Percentiles rank a stretch among this genome's conserved stretches.
phyloP scores from a whole-genome alignment of 2,888 invertebrate genomes.

The Epirrhoe tristata region DNA sequence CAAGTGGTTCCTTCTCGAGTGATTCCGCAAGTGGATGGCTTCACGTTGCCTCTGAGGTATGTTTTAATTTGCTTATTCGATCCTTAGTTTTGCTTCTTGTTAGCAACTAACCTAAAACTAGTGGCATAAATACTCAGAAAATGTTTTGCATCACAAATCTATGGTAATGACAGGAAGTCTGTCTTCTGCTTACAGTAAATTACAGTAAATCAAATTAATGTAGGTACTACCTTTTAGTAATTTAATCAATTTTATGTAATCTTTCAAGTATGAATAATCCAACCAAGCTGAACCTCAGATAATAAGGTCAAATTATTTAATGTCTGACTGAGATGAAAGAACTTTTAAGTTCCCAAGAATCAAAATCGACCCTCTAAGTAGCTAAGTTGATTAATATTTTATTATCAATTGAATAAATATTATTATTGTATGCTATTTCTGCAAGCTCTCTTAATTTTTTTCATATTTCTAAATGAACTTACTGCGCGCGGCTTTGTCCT shows the following conservation, averaged over 20 bases:
- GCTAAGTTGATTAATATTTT: not conserved
- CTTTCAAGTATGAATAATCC: not conserved
- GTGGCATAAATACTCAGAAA: not conserved
- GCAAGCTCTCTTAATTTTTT: too few species aligned
- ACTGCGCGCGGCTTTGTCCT: too few species aligned
- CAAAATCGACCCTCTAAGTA: too few species aligned
- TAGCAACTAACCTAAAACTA: not conserved
- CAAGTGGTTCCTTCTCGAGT: constrained; percentile 91
- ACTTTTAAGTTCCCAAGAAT: too few species aligned
- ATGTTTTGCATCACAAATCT: not conserved
- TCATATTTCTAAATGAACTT: too few species aligned
- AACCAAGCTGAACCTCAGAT: not conserved
- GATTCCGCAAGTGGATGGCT: constrained; percentile 89
- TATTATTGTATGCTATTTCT: too few species aligned
- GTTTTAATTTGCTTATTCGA: constrained; percentile 5
- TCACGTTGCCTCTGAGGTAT: constrained; percentile 88
- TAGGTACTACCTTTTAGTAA: not conserved
- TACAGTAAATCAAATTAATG: not conserved
- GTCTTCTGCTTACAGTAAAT: not conserved
- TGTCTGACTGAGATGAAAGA: too few species aligned
- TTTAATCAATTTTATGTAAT: not conserved
- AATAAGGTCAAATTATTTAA: not conserved
- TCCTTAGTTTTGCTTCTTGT: not conserved
- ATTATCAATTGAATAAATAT: too few species aligned
- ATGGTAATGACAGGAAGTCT: constrained; percentile 6